These are phyloP conservation scores for Drosophila melanosoma DNA, from an alignment of 2,888 invertebrate species.

Conservation along the genomic window DNA sequence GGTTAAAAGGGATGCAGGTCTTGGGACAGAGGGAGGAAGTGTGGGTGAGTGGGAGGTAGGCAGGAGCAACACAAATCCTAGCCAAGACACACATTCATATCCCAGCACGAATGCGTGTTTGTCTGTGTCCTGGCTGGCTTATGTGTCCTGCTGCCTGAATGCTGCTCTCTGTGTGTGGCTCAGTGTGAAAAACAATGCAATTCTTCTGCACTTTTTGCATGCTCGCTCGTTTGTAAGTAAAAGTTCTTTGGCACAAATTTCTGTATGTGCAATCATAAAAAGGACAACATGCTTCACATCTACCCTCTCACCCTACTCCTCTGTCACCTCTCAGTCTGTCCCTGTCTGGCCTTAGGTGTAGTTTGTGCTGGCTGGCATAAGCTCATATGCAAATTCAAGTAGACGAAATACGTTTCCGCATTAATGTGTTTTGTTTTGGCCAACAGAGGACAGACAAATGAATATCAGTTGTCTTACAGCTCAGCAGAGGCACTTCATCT, in stretches of 20 bases:
- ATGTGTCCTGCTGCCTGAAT: constrained; percentile 31
- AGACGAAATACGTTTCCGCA: constrained; percentile 77
- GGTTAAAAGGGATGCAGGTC: neutral
- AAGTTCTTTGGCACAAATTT: constrained; percentile 76
- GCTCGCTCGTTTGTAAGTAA: constrained; percentile 80
- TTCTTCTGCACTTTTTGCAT: constrained; percentile 77
- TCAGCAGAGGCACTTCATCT: constrained; percentile 37
- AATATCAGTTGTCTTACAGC: constrained; percentile 68
- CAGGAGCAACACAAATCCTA: constrained; percentile 62
- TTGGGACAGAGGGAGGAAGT: neutral
- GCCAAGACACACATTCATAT: constrained; percentile 67
- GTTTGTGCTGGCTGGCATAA: constrained; percentile 53
- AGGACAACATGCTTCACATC: constrained; percentile 65
- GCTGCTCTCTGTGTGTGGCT: constrained; percentile 9
- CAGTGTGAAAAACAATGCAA: constrained; percentile 68
- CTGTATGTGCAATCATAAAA: constrained; percentile 72
- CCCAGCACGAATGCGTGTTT: constrained; percentile 51
- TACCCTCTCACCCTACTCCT: neutral
- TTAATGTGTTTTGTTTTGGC: constrained; percentile 79
- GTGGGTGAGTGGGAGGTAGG: neutral
- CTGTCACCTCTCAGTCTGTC: neutral
- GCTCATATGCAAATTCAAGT: constrained; percentile 67
- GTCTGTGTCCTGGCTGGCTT: constrained; percentile 53
- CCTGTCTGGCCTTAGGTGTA: constrained; percentile 60
- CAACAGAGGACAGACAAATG: constrained; percentile 58